These are phyloP conservation scores for Tenebrosternarchus preto DNA, from an alignment of 2,113 vertebrate genomes.

Conservation along the genomic window DNA sequence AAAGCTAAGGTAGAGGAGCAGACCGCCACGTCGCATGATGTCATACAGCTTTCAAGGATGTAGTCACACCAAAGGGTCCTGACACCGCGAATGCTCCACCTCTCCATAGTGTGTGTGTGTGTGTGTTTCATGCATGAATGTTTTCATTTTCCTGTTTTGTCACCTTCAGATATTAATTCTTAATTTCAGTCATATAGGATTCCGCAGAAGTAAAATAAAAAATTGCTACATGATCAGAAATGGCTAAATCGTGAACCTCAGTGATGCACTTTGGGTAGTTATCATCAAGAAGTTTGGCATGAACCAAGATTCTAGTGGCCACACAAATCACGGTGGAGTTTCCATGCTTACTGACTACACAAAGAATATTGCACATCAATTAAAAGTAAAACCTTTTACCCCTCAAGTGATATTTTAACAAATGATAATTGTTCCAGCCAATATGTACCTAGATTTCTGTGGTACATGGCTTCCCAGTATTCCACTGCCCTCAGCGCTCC, in stretches of 20 bases:
- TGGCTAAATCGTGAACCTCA: conserved; percentile 7
- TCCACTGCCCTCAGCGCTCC: not conserved
- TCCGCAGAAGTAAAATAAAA: conserved; percentile 3
- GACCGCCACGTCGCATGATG: conserved; percentile 27
- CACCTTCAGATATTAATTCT: conserved; percentile 28
- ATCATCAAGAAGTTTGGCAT: conserved; percentile 6
- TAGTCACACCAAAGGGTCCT: conserved; percentile 15
- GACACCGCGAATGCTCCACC: conserved; percentile 23
- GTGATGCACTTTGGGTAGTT: conserved; percentile 38
- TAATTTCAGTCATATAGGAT: not conserved
- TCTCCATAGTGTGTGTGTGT: not conserved
- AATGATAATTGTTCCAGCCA: not conserved
- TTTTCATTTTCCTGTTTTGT: conserved; percentile 7
- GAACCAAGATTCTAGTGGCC: conserved; percentile 2
- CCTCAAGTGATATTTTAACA: not conserved
- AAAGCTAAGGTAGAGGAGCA: conserved; percentile 19
- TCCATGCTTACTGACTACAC: conserved; percentile 7
- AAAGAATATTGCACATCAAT: conserved; percentile 26
- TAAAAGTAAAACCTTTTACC: conserved; percentile 18
- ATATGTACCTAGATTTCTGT: not conserved
- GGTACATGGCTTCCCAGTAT: not conserved
- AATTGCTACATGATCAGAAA: conserved; percentile 29
- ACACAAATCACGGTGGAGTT: conserved; percentile 22
- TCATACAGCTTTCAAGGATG: conserved; percentile 21
- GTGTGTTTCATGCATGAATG: not conserved